Percentiles rank a stretch among this genome's conserved stretches.
phyloP scores from a whole-genome alignment of 2,113 vertebrate genomes.

The Craseonycteris thonglongyai region DNA sequence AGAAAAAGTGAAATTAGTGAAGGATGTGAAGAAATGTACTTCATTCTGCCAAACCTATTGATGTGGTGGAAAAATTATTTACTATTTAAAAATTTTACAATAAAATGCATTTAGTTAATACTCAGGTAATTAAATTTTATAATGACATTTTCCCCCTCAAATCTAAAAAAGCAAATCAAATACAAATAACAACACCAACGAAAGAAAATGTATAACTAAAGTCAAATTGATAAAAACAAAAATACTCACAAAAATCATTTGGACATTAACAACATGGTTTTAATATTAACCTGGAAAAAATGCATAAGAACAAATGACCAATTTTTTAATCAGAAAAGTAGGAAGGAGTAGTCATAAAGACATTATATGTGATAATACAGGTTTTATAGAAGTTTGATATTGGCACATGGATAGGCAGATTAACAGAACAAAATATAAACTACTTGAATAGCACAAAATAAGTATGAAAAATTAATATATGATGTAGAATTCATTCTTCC shows the following conservation, averaged over 20 bases:
- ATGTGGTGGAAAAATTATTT: not conserved
- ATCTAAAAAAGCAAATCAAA: not conserved
- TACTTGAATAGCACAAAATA: not conserved
- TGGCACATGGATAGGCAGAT: not conserved
- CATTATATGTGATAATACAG: not conserved
- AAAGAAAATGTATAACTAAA: not conserved
- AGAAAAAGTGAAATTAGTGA: not conserved
- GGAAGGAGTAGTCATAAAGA: not conserved
- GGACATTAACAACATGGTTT: not conserved
- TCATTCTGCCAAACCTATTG: too few species aligned
- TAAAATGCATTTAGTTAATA: not conserved
- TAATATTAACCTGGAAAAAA: not conserved
- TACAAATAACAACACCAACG: too few species aligned
- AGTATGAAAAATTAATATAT: not conserved
- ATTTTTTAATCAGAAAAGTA: not conserved
- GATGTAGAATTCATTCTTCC: not conserved
- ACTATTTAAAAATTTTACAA: not conserved
- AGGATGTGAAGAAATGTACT: not conserved
- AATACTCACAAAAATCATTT: not conserved
- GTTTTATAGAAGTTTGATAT: not conserved
- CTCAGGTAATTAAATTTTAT: not conserved
- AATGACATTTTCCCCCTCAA: not conserved
- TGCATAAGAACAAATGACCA: not conserved
- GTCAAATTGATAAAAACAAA: not conserved
- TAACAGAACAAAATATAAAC: not conserved